phyloP scores from a whole-genome alignment of 2,113 vertebrate species.

The Heteronetta atricapilla region DNA sequence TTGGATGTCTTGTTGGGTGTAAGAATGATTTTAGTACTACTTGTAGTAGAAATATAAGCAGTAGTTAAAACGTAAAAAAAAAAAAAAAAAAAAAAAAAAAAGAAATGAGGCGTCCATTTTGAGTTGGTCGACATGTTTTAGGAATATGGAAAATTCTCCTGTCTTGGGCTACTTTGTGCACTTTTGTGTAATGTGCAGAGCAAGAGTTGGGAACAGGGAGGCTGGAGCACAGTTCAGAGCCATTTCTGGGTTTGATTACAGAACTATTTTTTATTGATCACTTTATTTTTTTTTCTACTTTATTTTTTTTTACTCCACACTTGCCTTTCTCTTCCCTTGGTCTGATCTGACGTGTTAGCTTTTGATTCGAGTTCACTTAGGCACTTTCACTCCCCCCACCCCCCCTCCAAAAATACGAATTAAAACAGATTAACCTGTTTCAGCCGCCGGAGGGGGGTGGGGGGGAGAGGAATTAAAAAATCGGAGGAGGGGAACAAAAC shows the following conservation, averaged over 20 bases:
- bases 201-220: conserved; percentile 44
- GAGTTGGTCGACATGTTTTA: conserved; percentile 93
- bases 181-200: conserved; percentile 39
- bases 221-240: conserved; percentile 20
- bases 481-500: too few relatives aligned
- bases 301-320: conserved; percentile 19
- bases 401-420: conserved; percentile 18
- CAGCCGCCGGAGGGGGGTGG: neutral
- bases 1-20: conserved; percentile 35
- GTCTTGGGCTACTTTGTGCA: conserved; percentile 63
- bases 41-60: conserved; percentile 41
- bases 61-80: conserved; percentile 64
- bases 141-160: conserved; percentile 78
- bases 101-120: conserved; percentile 91
- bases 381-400: conserved; percentile 78
- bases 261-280: conserved; percentile 58
- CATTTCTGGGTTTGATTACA: conserved; percentile 36
- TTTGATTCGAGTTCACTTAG: conserved; percentile 78
- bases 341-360: conserved; percentile 81
- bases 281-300: conserved; percentile 73
- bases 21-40: conserved; percentile 25
- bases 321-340: conserved; percentile 77
- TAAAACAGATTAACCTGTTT: conserved; percentile 36
- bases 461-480: too few relatives aligned
- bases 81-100: conserved; percentile 25